These are phyloP conservation scores for Argyrosomus regius DNA, from an alignment of 2,797 vertebrate species.

Conservation along the genomic window DNA sequence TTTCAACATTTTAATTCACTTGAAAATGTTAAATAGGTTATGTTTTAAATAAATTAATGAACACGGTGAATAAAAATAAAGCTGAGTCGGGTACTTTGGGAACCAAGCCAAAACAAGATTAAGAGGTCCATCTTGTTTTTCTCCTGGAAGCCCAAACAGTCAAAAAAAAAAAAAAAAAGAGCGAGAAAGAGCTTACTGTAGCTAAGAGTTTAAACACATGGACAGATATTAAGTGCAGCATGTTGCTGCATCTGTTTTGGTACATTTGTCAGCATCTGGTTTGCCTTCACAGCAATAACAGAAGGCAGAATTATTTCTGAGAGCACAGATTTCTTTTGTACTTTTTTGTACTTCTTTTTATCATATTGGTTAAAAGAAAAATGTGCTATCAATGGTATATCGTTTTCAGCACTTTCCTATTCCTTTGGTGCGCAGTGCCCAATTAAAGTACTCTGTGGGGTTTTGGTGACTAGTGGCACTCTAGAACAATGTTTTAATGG, in stretches of 20 bases:
- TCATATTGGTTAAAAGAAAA: background rate
- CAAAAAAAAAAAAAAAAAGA: background rate
- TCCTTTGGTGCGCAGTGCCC: background rate
- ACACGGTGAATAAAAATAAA: constrained; percentile 28
- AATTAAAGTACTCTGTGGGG: background rate
- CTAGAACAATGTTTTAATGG: background rate
- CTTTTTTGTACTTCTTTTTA: background rate
- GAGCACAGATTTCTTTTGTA: no score
- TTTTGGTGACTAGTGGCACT: background rate
- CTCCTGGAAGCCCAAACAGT: constrained; percentile 1
- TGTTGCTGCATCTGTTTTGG: background rate
- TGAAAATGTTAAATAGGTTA: constrained; percentile 36
- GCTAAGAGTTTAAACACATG: constrained; percentile 9
- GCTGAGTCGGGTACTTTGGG: constrained; percentile 10
- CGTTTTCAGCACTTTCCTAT: background rate
- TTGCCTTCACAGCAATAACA: constrained; percentile 4
- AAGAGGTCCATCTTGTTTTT: background rate
- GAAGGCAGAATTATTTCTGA: background rate
- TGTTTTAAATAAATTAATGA: constrained; percentile 41
- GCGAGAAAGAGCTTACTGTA: background rate
- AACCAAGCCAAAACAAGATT: constrained; percentile 18
- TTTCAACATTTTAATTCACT: constrained; percentile 53
- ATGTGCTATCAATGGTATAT: background rate
- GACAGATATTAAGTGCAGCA: constrained; percentile 4
- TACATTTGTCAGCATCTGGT: constrained; percentile 5